Conservation (phyloP, 2,888 invertebrate genomes). For the Morpho helenor region DNA sequence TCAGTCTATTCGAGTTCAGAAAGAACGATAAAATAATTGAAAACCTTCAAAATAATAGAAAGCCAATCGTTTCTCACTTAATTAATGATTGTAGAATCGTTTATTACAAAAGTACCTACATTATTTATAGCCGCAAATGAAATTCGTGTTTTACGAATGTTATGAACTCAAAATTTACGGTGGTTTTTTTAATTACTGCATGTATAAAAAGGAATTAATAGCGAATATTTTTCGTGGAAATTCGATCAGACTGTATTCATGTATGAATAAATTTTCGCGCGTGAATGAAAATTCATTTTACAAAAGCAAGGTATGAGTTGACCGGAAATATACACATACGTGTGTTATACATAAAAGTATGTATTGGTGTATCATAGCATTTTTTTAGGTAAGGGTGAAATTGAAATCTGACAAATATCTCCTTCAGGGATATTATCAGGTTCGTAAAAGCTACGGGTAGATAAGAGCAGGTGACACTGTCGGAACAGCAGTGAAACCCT, state of each 20-base stretch:
- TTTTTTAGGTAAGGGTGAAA: too few relatives aligned
- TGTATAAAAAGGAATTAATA: constrained; percentile 15
- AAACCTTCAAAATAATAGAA: constrained; percentile 67
- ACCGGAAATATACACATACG: neutral
- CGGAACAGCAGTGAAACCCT: too few relatives aligned
- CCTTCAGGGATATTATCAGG: too few relatives aligned
- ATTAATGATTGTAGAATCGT: constrained; percentile 51
- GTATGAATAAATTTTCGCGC: constrained; percentile 24
- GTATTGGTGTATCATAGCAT: neutral
- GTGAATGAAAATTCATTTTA: constrained; percentile 26
- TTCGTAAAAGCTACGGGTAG: too few relatives aligned
- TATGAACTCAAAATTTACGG: constrained; percentile 8
- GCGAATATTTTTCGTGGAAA: constrained; percentile 21
- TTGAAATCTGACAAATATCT: too few relatives aligned
- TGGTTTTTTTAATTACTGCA: constrained; percentile 19
- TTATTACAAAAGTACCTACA: constrained; percentile 41
- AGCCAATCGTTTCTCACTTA: constrained; percentile 54
- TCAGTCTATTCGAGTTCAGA: constrained; percentile 51
- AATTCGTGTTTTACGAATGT: constrained; percentile 10
- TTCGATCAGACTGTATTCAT: constrained; percentile 25
- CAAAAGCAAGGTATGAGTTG: constrained; percentile 22
- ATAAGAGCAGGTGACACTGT: too few relatives aligned
- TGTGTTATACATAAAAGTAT: neutral
- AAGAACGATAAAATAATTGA: constrained; percentile 66
- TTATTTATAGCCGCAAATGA: constrained; percentile 31